Evolutionary conservation across 2,113 vertebrate species (phyloP), one percentile per base, ranked within the genome.

Genomic region (Larimichthys polyactis): DNA sequence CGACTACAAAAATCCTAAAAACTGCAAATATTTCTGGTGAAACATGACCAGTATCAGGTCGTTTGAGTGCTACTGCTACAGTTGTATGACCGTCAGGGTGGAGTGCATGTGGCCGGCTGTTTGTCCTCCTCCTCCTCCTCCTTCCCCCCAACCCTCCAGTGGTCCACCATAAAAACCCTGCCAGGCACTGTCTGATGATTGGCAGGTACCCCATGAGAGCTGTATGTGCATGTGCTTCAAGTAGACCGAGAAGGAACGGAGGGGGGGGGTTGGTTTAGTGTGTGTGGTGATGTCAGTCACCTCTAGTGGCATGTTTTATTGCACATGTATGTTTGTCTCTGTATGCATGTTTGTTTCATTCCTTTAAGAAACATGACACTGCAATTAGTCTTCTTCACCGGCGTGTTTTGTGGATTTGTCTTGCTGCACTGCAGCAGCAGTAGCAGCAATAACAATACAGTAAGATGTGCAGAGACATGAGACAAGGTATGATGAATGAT

Each of bases 181-280:
- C 73, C 72, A 84, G 79, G 75, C 82, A 46, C 79, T 40, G 70
- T 24, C 57, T 71, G 71, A 80, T 91, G 93, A 92, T 83, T 91
- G 93, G 46, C 92, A 91, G 91, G 70, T 84, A 70, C 66, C 92
- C 86, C 91, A 80, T 78, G 89, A 87, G 91, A 87, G 68, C 60
- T 55, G 36, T 68, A 49, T 64, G 63, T 72, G 46, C 52, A 49
- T 29, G 40, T 52, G 62, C 51, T 27, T 43, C 32, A 51, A 46
- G 72, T 57, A 69, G 54, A 49, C 72, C 80, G 79, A 32, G 32
- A 36, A 5, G 5, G 32, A 32, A 24, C 24, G 1, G 24, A 1
- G 73, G 78, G 48, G 71, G 36, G 32, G 32, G 32, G 32, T 7
- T 7, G 32, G 58, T 49, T 40, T 40, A 40, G 9, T 68, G 75